Evolutionary conservation across 2,797 vertebrate genomes (phyloP), one percentile per base, ranked within the genome.

Genomic region (Chrosomus eos): DNA sequence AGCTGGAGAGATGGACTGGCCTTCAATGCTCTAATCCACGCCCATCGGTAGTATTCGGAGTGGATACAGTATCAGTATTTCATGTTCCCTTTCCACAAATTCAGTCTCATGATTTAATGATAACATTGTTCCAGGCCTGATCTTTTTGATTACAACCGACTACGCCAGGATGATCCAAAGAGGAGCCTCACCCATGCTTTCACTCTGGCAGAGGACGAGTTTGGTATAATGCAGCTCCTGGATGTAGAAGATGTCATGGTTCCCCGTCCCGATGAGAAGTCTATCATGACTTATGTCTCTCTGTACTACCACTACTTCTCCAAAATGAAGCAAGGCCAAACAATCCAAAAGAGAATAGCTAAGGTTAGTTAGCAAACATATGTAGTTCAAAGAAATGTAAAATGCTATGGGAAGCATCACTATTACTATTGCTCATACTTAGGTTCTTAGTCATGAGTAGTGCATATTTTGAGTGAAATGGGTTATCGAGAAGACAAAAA

Each of bases 231-330:
- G 91, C 96, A 94, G 91, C 94, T 98, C 84, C 94, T 98, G 90
- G 97, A 97, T 86, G 94, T 96, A 2, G 97, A 98, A 81, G 97
- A 98, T 43, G 94, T 97, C 78, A 91, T 94, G 0, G 93, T 96
- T 2, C 88, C 92, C 5, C 95, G 94, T 45, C 96, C 97, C 0
- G 97, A 98, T 1, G 97, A 98, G 89, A 94, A 93, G 89, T 98
- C 97, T 87, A 94, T 98, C 92, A 98, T 98, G 97, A 98, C 97
- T 89, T 98, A 97, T 0, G 92, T 98, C 86, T 97, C 97, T 0
- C 93, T 97, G 71, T 98, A 96, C 92, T 98, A 97, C 89, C 96
- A 97, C 91, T 96, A 95, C 89, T 97, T 97, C 93, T 97, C 96
- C 90, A 96, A 87, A 88, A 91, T 97, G 93, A 96, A 94, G 89